Base-by-base conservation (phyloP, 2,797 vertebrate genomes). In the Loris lydekkerianus region DNA sequence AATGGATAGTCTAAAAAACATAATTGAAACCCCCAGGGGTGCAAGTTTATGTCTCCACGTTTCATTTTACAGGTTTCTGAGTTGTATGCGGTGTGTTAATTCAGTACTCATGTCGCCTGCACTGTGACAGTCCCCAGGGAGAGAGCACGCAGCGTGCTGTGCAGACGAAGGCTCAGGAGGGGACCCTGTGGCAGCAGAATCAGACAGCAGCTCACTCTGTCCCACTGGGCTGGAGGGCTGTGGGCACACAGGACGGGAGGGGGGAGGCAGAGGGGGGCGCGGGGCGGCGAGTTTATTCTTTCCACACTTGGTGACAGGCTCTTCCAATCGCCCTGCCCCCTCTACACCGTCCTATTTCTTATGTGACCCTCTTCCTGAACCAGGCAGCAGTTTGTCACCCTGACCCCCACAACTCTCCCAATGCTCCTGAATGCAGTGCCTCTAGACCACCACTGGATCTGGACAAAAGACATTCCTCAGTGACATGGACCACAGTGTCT, bases 391-490 rank as follows among this genome's bases (percentile, higher is more conserved):
- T 31, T 83, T 20, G 53, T 43, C 34, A 40, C 6, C 17, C 6
- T 31, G 7, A 40, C 20, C 5, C 10, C 53, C 65, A 18, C 13
- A 88, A 14, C 1, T 9, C 20, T 92, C 61, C 87, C 13, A 88
- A 14, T 1, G 7, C 27, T 92, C 61, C 87, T 27, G 49, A 75
- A 84, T 63, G 80, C 63, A 29, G 43, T 15, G 15, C 18, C 87
- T 85, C 13, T 7, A 17, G 81, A 82, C 53, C 21, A 72, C 43
- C 63, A 81, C 23, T 4, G 40, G 61, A 67, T 77, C 77, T 23
- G 49, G 77, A 93, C 72, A 87, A 75, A 97, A 63, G 63, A 94
- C 86, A 46, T 88, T 85, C n/a, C 72, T 85, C 87, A 78, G 75
- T 2, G n/a, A 86, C 67, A 78, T 2, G 8, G 63, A 53, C 65